Conservation (phyloP, 92 coral and sea anemone genomes). For the Isaurus tuberculatus region DNA sequence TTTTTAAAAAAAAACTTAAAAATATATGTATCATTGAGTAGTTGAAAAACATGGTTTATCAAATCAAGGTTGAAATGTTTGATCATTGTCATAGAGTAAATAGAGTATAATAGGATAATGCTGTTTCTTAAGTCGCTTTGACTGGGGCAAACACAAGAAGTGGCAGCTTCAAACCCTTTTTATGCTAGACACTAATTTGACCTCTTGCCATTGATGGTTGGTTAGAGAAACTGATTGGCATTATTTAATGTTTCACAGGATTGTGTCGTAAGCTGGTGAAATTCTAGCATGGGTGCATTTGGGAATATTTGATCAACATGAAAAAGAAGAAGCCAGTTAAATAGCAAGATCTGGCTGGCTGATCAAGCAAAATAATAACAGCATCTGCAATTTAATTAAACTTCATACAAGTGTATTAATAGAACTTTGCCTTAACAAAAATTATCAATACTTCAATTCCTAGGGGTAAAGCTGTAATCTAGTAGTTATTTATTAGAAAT, state of each 20-base stretch:
- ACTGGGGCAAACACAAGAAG: too few relatives aligned
- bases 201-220: not conserved
- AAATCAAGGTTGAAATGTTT: too few relatives aligned
- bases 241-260: slow-evolving; percentile 40
- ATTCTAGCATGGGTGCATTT: not conserved
- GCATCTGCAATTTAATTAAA: not conserved
- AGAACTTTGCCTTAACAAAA: not conserved
- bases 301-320: slow-evolving; percentile 4
- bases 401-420: not conserved
- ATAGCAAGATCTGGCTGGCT: slow-evolving; percentile 19
- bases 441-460: too few relatives aligned
- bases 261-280: slow-evolving; percentile 45
- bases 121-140: too few relatives aligned
- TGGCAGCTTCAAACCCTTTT: too few relatives aligned
- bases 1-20: too few relatives aligned
- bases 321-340: slow-evolving; percentile 31
- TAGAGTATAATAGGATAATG: too few relatives aligned
- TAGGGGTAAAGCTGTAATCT: too few relatives aligned
- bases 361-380: not conserved
- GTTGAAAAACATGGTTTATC: too few relatives aligned
- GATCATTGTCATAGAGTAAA: too few relatives aligned
- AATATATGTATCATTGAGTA: too few relatives aligned
- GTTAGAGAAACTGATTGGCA: slow-evolving; percentile 12
- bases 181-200: not conserved
- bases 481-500: too few relatives aligned